phyloP scores from a whole-genome alignment of 2,797 vertebrate species.

The Gastrophryne carolinensis region DNA sequence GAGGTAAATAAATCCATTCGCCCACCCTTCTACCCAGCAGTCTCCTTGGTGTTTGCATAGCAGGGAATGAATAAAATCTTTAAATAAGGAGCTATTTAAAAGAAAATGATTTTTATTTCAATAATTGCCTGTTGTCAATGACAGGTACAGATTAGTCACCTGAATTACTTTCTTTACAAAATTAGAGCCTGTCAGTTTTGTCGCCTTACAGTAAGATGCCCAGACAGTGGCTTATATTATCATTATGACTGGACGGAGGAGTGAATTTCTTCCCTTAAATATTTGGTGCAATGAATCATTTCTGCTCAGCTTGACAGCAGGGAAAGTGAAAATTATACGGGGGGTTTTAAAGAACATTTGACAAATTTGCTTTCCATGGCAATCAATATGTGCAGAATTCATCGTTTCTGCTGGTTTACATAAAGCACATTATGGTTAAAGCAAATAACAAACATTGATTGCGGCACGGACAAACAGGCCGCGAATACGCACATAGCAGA shows the following conservation, averaged over 20 bases:
- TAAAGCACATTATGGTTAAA: conserved; percentile 25
- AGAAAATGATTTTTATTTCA: too few species aligned
- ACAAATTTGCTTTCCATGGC: conserved; percentile 38
- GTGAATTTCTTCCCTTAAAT: conserved; percentile 21
- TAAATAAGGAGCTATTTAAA: too few species aligned
- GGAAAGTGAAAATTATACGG: conserved; percentile 24
- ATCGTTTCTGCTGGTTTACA: conserved; percentile 42
- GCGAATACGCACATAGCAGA: neutral
- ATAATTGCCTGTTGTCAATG: too few species aligned
- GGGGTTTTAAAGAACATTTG: conserved; percentile 47
- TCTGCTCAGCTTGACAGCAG: conserved; percentile 21
- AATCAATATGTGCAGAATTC: conserved; percentile 40
- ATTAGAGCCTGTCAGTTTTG: neutral
- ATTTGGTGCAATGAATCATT: conserved; percentile 42
- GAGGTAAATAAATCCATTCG: too few species aligned
- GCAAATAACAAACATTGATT: conserved; percentile 44
- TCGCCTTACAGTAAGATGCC: neutral
- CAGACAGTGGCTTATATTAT: conserved; percentile 14
- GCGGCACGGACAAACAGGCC: neutral
- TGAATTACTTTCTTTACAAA: neutral
- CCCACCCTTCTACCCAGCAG: too few species aligned
- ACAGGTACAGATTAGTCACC: conserved; percentile 13
- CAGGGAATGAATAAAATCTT: too few species aligned
- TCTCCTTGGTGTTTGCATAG: too few species aligned
- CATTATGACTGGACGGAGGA: conserved; percentile 27